Evolutionary conservation across 2,797 vertebrate species (phyloP), one percentile per base, ranked within the genome.

Genomic region (Acanthopagrus latus): DNA sequence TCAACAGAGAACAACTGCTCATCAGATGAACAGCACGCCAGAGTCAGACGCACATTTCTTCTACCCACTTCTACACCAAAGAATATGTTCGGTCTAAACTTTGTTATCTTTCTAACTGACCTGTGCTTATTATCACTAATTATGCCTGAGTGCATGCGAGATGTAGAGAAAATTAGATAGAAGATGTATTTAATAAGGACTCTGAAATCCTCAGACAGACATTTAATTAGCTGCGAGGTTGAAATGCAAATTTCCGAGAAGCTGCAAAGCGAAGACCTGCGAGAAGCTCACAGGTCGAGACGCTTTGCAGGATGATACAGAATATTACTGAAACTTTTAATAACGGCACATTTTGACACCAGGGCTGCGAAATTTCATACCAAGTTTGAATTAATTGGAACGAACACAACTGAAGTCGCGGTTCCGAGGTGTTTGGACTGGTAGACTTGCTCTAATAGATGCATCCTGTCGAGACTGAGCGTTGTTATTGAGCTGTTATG

Each of bases 1-100:
- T 54, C 46, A 74, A 58, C 71, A 57, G 71, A 47, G 29, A 25
- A 54, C 50, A 78, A 78, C 57, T 64, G 46, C 57, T 57, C 58
- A 60, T 70, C 60, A 29, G 21, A 46, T 38, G 43, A 57, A 48
- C 12, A 20, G 47, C 21, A 48, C 4, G 18, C 3, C 54, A 16
- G 27, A 18, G 20, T 65, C 65, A 46, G 79, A 67, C 54, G 33
- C 23, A 71, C 13, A 44, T 76, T 66, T 20, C 8, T 57, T 69
- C 33, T 14, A 18, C 18, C n/a, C 33, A 6, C 33, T 68, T 66
- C 51, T 46, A 29, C 14, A 3, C 43, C 27, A 43, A 62, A 62
- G 63, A 17, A 16, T 4, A 43, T 48, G 13, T 66, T 54, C 51
- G 9, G 16, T 47, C 17, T 56, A 0, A n/a, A 27, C 25, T 43